Base-by-base conservation (phyloP, 2,797 vertebrate genomes). In the Hoplostethus mediterraneus region DNA sequence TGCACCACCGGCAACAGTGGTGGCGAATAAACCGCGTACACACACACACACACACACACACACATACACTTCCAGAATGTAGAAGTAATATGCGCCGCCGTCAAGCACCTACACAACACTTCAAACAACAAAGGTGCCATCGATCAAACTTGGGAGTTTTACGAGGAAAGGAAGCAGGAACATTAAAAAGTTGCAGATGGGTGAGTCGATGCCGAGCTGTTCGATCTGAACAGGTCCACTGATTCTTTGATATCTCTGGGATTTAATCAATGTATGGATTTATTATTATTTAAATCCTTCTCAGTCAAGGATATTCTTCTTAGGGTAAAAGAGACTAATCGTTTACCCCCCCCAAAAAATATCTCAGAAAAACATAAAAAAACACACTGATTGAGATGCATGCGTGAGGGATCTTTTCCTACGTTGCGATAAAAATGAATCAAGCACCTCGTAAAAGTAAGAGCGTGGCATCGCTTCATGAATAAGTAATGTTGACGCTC, bases 401-500 rank as follows among this genome's bases (percentile, higher is more conserved):
- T 58, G 60, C 58, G 49, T 68, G 63, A 42, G 33, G 1, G 40
- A 52, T 63, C 16, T 63, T 61, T 81, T 73, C 56, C 73, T 77
- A 42, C 49, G 33, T 30, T n/a, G 67, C 78, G 67, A 69, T 42
- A 17, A 59, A 5, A 33, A 73, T 83, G 76, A 40, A 77, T 85
- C 83, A 80, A 75, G 77, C 71, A 59, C 52, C 67, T 71, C 53
- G 2, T 42, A 73, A 75, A 87, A 86, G 75, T 75, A 71, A 75
- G 71, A 81, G 58, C 61, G 53, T 76, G 72, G 55, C 62, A 67
- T 77, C 49, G 6, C 70, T 69, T 78, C 69, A 83, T 92, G 76
- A 87, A 88, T 83, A 84, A 86, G 88, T 88, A 79, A 90, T 87
- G 75, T 53, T 3, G 0, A 3, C 59, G 81, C 81, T 84, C 87